Base-by-base conservation (phyloP, 2,888 invertebrate species). In the Pollenia griseotomentosa region DNA sequence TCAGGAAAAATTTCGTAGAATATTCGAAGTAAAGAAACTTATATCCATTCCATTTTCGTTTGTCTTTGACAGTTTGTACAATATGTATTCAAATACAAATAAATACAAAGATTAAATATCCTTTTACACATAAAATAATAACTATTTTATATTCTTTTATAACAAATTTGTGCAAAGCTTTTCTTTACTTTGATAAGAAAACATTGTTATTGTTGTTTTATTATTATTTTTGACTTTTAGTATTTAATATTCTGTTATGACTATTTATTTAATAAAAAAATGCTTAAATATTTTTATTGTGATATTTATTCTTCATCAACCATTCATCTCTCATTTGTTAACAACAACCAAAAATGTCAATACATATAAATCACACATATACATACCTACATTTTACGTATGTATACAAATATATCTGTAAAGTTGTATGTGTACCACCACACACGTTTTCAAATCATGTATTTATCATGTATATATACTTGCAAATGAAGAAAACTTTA, bases 221-320 rank as follows among this genome's bases (percentile, higher is more conserved):
- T 33, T 33, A 33, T 33, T 63, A 4, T 42, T 9, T 16, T 61
- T 61, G n/a, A 8, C 59, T 66, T 14, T 46, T 77, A 16, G 11
- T 12, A 16, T 9, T 7, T 12, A 48, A 59, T 8, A 68, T 0
- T 57, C 46, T 66, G 42, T 33, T 55, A 40, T 46, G 57, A 68
- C 57, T 68, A 78, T 59, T 59, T 78, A 57, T 57, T 46, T 66
- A 78, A 57, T 33, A 77, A 66, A 23, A 53, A 53, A n/a, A 33
- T 59, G 16, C 23, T n/a, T 40, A 61, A 63, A 40, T 14, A 19
- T 42, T 51, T 63, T 59, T 57, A 19, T 16, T 51, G 16, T 53
- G 16, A 14, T n/a, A 16, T 59, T 53, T 65, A 14, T 66, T 66
- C 23, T 78, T 59, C 46, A n/a, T 16, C 57, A 61, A 14, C 16